Percentiles rank a stretch among this genome's conserved stretches.
These are phyloP conservation scores for Drosophila fuyamai DNA, from an alignment of 1,140 invertebrate genomes.

Conservation along the genomic window DNA sequence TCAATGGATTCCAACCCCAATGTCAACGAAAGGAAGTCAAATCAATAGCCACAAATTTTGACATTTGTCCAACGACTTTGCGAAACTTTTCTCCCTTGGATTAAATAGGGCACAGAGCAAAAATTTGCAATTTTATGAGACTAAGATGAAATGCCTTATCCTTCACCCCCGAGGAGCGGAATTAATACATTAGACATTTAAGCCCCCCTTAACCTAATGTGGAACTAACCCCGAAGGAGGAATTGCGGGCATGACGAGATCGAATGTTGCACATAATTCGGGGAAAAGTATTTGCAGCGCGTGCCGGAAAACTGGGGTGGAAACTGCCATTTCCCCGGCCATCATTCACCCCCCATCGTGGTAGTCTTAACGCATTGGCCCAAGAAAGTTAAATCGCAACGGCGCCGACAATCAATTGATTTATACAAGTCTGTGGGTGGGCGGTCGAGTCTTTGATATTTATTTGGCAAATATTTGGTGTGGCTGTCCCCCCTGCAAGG, in stretches of 20 bases:
- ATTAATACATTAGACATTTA: slow-evolving; percentile 77
- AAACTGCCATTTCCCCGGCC: slow-evolving; percentile 10
- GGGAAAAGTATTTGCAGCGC: slow-evolving; percentile 64
- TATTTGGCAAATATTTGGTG: slow-evolving; percentile 74
- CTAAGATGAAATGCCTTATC: slow-evolving; percentile 5
- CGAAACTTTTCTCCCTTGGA: slow-evolving; percentile 25
- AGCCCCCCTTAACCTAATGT: slow-evolving; percentile 23
- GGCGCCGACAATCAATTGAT: slow-evolving; percentile 75
- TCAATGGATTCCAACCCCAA: slow-evolving; percentile 39
- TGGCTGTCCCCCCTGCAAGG: slow-evolving; percentile 40
- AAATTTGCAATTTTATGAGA: slow-evolving; percentile 80
- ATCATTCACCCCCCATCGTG: not conserved
- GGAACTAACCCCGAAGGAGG: slow-evolving; percentile 27
- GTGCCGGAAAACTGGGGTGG: slow-evolving; percentile 53
- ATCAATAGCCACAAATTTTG: slow-evolving; percentile 79
- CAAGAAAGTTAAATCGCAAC: slow-evolving; percentile 60
- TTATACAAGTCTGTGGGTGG: slow-evolving; percentile 53
- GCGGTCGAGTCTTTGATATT: slow-evolving; percentile 55
- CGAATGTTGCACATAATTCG: slow-evolving; percentile 75
- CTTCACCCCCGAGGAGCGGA: slow-evolving; percentile 24
- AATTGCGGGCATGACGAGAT: slow-evolving; percentile 63
- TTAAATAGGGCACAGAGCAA: slow-evolving; percentile 37
- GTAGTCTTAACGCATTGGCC: slow-evolving; percentile 28
- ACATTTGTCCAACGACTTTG: slow-evolving; percentile 77
- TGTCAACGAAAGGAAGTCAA: slow-evolving; percentile 34